A percentile compares a stretch with the other conserved stretches of the same genome.
Evolutionary conservation across 2,888 invertebrate species (phyloP).

Genomic region (Philopedon plagiatum): DNA sequence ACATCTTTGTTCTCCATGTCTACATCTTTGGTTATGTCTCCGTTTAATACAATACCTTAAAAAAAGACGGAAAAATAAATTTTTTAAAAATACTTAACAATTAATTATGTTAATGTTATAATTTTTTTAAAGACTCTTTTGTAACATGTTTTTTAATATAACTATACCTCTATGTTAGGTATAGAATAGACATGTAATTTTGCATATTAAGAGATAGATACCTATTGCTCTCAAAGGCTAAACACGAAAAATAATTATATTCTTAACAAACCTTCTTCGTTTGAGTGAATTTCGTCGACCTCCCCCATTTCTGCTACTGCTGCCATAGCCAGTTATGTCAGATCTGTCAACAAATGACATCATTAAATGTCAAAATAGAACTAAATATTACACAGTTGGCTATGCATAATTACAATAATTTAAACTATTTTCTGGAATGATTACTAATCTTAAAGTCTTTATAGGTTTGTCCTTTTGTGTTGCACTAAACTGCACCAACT

Average conservation of each 20-base stretch:
- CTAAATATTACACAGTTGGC: not conserved
- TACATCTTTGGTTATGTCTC: conserved; percentile 61
- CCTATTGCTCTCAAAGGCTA: not conserved
- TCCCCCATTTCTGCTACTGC: conserved; percentile 67
- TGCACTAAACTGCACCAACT: no score
- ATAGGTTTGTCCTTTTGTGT: no score
- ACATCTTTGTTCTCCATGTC: conserved; percentile 60
- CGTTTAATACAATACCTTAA: conserved; percentile 62
- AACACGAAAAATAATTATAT: not conserved
- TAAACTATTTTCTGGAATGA: no score
- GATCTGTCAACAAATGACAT: conserved; percentile 54
- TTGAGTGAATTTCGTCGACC: conserved; percentile 66
- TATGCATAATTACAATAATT: not conserved
- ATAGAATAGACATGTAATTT: conserved; percentile 19
- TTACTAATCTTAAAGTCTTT: no score
- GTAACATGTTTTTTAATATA: no score
- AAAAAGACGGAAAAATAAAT: conserved; percentile 22
- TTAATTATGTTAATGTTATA: no score
- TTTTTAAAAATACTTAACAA: not conserved
- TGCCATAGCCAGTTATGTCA: conserved; percentile 64
- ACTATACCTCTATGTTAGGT: no score
- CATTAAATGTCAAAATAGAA: not conserved
- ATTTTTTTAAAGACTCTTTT: no score
- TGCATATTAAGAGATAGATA: not conserved
- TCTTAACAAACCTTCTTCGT: conserved; percentile 62